Conservation (phyloP, 2,113 vertebrate genomes). For the Ceyx margarethae region DNA sequence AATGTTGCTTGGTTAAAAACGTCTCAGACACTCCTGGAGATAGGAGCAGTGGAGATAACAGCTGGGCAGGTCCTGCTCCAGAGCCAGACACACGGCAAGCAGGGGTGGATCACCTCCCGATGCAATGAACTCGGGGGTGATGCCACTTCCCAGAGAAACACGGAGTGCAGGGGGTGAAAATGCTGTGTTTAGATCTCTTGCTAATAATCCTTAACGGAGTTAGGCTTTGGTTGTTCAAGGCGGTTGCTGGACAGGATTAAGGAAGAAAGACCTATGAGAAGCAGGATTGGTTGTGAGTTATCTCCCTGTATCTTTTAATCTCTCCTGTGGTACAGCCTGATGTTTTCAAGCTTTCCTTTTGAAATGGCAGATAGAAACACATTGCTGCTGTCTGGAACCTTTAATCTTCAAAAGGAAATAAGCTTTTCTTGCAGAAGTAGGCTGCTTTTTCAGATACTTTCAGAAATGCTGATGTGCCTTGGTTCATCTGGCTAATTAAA, state of each 20-base stretch:
- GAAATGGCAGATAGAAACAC: conserved; percentile 54
- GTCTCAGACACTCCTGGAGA: not conserved
- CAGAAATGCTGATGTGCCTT: conserved; percentile 57
- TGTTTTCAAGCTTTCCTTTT: conserved; percentile 18
- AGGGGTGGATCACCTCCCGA: not conserved
- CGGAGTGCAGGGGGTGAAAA: not conserved
- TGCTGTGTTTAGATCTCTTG: not conserved
- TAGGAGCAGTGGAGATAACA: not conserved
- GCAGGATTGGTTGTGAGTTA: conserved; percentile 7
- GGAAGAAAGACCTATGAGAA: not conserved
- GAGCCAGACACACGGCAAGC: fast-evolving
- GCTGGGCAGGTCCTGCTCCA: not conserved
- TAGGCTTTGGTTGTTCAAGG: not conserved
- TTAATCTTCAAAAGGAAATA: conserved; percentile 58
- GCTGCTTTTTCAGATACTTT: conserved; percentile 45
- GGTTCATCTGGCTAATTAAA: conserved; percentile 63
- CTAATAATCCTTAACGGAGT: not conserved
- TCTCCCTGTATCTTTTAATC: conserved; percentile 46
- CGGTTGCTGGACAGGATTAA: conserved; percentile 31
- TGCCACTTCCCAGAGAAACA: not conserved
- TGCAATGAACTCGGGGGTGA: not conserved
- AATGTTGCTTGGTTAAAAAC: not conserved
- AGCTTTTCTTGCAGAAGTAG: conserved; percentile 54
- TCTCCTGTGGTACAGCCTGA: not conserved
- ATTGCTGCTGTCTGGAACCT: conserved; percentile 50